Evolutionary conservation across 2,888 invertebrate species (phyloP), one percentile per base, ranked within the genome.

Genomic region (Ctenicera cuprea): DNA sequence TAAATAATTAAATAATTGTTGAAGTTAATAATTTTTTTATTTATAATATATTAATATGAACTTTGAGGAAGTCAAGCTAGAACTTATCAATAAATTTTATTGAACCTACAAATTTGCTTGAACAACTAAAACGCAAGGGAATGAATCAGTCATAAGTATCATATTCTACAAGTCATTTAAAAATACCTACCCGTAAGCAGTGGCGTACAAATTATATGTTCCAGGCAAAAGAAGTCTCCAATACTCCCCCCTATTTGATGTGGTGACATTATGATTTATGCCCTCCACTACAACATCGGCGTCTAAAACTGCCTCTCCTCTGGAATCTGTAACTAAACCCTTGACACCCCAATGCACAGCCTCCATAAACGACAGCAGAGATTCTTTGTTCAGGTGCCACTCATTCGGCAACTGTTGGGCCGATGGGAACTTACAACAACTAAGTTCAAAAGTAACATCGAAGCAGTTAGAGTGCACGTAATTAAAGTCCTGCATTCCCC

Each of bases 401-500:
- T 94, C 95, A 1, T 87, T 84, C 0, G 92, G 90, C 81, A 99
- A 87, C n/a, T 90, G 89, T 0, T 87, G 86, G 0, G 94, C 93
- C 0, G 83, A 76, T 0, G 99, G 99, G 86, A 92, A 99, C 88
- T 99, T 99, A 88, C 95, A 95, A 88, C 99, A 99, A 50, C 97
- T 96, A 82, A 99, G 87, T 86, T 99, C 99, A 82, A 99, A 92
- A 0, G 99, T 99, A 71, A 99, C 92, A 86, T 99, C 99, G 86
- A 97, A 96, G 85, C 97, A 96, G 88, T 98, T 99, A 1, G 96
- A 96, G 83, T 94, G 92, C 3, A 95, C 90, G 87, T 99, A 99
- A 89, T 99, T 99, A 89, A 96, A 99, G 88, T 99, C 99, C 88
- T 96, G 96, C 99, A 99, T 99, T 50, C 99, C 99, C 83, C 97